These are phyloP conservation scores for Chlorodrepanis virens DNA, from an alignment of 2,113 vertebrate genomes.

Conservation along the genomic window DNA sequence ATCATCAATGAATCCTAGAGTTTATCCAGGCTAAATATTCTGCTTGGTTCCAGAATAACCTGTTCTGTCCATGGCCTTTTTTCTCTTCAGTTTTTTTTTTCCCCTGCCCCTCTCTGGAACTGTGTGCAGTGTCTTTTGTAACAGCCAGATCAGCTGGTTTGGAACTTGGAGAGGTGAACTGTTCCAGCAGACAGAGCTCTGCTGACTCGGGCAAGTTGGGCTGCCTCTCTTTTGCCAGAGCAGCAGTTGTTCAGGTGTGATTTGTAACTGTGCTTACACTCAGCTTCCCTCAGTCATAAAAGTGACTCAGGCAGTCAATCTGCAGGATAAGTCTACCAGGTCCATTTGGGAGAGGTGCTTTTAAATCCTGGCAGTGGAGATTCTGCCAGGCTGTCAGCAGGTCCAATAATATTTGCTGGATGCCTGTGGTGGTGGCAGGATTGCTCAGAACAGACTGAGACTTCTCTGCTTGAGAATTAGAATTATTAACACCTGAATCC, in stretches of 20 bases:
- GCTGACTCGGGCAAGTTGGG: constrained; percentile 1
- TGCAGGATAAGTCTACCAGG: not conserved
- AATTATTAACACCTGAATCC: not conserved
- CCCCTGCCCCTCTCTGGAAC: not conserved
- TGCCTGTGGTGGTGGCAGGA: not conserved
- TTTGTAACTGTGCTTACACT: not conserved
- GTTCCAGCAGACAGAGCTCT: not conserved
- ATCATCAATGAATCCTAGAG: not conserved
- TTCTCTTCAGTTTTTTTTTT: not conserved
- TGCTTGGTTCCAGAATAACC: not conserved
- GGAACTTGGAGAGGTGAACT: not conserved
- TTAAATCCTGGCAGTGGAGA: not conserved
- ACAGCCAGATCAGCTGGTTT: constrained; percentile 17
- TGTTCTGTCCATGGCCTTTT: not conserved
- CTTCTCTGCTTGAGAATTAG: not conserved
- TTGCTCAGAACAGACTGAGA: not conserved
- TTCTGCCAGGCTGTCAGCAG: not conserved
- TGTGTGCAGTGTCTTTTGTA: not conserved
- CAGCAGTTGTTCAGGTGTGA: constrained; percentile 24
- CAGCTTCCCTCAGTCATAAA: constrained; percentile 16
- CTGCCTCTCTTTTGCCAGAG: not conserved
- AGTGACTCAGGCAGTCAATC: not conserved
- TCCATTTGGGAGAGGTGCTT: not conserved
- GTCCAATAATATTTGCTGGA: not conserved
- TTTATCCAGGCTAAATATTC: not conserved